Evolutionary conservation across 2,888 invertebrate genomes (phyloP).

Genomic region (Itoplectis maculator): DNA sequence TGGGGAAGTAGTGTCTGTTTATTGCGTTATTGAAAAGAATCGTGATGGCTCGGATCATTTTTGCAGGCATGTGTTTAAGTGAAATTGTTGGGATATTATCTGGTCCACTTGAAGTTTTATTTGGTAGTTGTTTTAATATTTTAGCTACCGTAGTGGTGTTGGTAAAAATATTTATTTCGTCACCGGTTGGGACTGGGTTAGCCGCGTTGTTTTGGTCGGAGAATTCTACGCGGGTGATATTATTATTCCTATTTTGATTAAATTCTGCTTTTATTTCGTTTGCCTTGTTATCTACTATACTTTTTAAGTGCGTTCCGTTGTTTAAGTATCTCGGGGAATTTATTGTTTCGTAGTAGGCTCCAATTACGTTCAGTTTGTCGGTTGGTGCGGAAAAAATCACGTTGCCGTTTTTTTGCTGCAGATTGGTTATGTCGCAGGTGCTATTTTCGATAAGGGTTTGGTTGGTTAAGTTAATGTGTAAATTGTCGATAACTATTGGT

Average conservation of each 20-base stretch:
- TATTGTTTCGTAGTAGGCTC: conserved; percentile 37
- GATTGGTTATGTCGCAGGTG: not conserved
- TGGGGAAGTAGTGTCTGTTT: not conserved
- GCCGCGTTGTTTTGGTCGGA: not conserved
- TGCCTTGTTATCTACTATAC: no score
- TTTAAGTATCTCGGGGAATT: not conserved
- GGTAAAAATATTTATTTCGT: not conserved
- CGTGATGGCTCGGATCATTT: not conserved
- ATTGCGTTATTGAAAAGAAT: conserved; percentile 13
- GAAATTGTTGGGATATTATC: conserved; percentile 7
- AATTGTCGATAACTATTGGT: not conserved
- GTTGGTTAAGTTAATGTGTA: not conserved
- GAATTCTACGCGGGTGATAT: not conserved
- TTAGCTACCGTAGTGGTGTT: not conserved
- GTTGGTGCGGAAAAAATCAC: not conserved
- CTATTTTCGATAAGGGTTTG: not conserved
- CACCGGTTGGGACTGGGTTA: not conserved
- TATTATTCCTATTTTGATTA: no score
- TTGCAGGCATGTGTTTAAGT: not conserved
- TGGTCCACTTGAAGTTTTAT: conserved; percentile 3
- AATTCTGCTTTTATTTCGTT: no score
- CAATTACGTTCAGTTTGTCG: conserved; percentile 41
- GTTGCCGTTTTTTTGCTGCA: conserved; percentile 1
- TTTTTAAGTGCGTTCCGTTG: no score
- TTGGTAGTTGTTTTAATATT: conserved; percentile 1